Evolutionary conservation across 2,888 invertebrate genomes (phyloP), one percentile per base, ranked within the genome.

Genomic region (Poecilobothrus nobilitatus): DNA sequence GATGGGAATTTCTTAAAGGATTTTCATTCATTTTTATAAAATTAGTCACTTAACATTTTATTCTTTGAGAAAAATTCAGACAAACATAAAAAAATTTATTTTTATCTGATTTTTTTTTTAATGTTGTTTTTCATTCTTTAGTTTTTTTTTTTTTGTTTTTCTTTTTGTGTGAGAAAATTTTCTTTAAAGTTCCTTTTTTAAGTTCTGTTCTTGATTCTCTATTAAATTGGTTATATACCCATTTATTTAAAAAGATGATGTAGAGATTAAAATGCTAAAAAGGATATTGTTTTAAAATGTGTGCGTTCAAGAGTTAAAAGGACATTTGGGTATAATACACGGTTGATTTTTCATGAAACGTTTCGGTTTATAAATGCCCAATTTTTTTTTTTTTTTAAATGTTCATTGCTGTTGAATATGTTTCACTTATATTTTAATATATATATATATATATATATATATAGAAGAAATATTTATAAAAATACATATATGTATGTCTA

Each of bases 211-310:
- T 41, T 41, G 41, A 53, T 53, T 18, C 18, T 18, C 18, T 53
- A 8, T 37, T 37, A 53, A 53, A 53, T 53, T 53, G 53, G 53
- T 53, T 53, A 18, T 18, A 18, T 53, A 18, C 18, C 15, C n/a
- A 53, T 12, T 15, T 53, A 18, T 53, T 18, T 18, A 53, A 53
- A 53, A 53, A 53, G 53, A 53, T 53, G 53, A 53, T 53, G 53
- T 53, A 53, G 18, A 53, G 53, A 53, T 53, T 53, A 53, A 53
- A 53, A 53, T 53, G 53, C 53, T 53, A 53, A 53, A 53, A 53
- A 53, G 53, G 53, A 53, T 53, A 53, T 53, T 53, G 53, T 53
- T 53, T 53, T 53, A 53, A 53, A 53, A 53, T 53, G 53, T 53
- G 53, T 53, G 53, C 53, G 53, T 53, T 53, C 53, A 53, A 53